Evolutionary conservation across 2,888 invertebrate genomes (phyloP).

Genomic region (Meteorus cinctellus): DNA sequence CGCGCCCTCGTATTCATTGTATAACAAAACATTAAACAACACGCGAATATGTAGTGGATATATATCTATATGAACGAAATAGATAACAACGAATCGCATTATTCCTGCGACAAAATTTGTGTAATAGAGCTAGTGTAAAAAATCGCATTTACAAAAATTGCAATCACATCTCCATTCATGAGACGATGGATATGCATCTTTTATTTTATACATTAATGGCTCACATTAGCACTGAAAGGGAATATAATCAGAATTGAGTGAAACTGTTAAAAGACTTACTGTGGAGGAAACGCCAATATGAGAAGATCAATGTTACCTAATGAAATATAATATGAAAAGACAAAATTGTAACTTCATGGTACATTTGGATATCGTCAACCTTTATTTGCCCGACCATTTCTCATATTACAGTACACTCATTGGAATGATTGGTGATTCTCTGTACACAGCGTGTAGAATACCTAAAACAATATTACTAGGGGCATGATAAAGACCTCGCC

Average conservation of each 20-base stretch:
- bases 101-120: constrained; percentile 16
- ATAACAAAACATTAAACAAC: background rate
- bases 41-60: background rate
- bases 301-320: background rate
- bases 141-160: too few species aligned
- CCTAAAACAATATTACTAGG: constrained; percentile 67
- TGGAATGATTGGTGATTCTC: background rate
- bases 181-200: too few species aligned
- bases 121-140: background rate
- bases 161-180: too few species aligned
- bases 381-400: constrained; percentile 46
- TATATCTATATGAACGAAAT: background rate
- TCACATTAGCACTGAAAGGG: background rate
- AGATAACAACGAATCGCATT: background rate
- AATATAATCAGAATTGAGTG: too few species aligned
- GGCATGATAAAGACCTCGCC: constrained; percentile 49
- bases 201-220: too few species aligned
- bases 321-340: constrained; percentile 6
- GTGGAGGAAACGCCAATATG: too few species aligned
- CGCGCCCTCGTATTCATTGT: constrained; percentile 5
- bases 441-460: background rate
- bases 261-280: too few species aligned
- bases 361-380: constrained; percentile 18
- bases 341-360: background rate
- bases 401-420: constrained; percentile 49